Conservation (phyloP, 2,797 vertebrate species). For the Podarcis siculus region DNA sequence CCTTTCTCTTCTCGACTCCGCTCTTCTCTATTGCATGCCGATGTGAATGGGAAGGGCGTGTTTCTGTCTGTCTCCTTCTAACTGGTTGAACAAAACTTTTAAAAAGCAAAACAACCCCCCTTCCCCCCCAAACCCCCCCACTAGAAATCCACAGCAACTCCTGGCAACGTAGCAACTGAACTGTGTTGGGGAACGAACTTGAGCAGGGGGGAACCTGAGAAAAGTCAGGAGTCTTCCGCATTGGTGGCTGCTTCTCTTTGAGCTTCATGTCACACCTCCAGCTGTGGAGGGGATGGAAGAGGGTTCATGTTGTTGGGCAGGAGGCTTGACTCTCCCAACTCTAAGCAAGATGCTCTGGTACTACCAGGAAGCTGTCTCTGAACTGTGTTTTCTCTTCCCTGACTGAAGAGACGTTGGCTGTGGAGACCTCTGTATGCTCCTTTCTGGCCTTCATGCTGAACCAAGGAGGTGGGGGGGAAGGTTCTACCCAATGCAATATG, state of each 20-base stretch:
- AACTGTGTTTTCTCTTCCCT: neutral
- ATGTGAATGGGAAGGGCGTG: constrained; percentile 2
- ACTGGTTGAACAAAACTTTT: neutral
- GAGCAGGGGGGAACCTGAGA: neutral
- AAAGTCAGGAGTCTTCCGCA: neutral
- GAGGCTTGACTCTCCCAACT: neutral
- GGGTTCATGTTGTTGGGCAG: neutral
- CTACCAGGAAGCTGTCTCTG: neutral
- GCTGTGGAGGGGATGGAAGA: neutral
- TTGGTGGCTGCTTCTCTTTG: neutral
- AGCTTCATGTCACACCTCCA: neutral
- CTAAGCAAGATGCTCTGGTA: constrained; percentile 3
- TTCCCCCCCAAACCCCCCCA: too few species aligned
- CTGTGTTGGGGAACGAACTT: neutral
- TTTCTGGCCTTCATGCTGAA: neutral
- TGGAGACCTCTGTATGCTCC: neutral
- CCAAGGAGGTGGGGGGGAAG: neutral
- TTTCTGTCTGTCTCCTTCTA: constrained; percentile 15
- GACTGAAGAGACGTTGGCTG: neutral
- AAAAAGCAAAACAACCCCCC: neutral
- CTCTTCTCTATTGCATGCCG: neutral
- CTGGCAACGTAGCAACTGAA: neutral
- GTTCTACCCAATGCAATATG: neutral
- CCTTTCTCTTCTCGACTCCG: neutral
- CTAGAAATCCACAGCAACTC: neutral